Percentiles rank a stretch among this genome's conserved stretches.
Evolutionary conservation across 2,888 invertebrate species (phyloP).

Genomic region (Halocaridina rubra): DNA sequence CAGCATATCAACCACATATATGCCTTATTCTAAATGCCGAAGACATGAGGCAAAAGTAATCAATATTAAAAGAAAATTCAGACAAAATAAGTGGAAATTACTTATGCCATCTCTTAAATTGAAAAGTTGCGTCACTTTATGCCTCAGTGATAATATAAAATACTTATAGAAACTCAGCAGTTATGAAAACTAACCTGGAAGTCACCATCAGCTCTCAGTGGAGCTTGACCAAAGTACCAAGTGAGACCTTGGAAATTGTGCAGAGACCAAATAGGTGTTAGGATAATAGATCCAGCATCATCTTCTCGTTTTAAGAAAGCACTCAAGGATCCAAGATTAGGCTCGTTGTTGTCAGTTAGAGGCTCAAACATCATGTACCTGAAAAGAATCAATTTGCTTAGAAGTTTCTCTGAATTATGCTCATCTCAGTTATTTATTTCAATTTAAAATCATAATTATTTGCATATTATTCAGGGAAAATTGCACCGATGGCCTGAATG

Average conservation of each 20-base stretch:
- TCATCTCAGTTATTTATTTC: too few species aligned
- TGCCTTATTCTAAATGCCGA: not conserved
- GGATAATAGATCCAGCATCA: constrained; percentile 37
- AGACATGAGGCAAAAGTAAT: not conserved
- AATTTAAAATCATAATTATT: too few species aligned
- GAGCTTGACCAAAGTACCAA: constrained; percentile 72
- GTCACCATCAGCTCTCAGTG: constrained; percentile 66
- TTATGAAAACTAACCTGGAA: constrained; percentile 56
- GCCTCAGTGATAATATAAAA: too few species aligned
- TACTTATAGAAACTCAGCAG: too few species aligned
- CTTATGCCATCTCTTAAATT: too few species aligned
- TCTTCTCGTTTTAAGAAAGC: constrained; percentile 68
- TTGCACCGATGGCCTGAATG: too few species aligned
- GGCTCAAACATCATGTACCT: constrained; percentile 75
- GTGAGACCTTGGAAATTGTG: constrained; percentile 74
- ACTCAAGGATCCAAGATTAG: constrained; percentile 71
- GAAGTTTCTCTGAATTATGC: too few species aligned
- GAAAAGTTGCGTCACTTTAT: too few species aligned
- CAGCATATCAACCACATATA: too few species aligned
- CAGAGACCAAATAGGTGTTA: constrained; percentile 72
- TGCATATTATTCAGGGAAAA: too few species aligned
- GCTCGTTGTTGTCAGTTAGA: constrained; percentile 73
- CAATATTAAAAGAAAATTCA: not conserved
- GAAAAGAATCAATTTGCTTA: too few species aligned
- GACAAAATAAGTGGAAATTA: too few species aligned